phyloP scores from a whole-genome alignment of 2,113 vertebrate species.

The Cephalopterus ornatus region DNA sequence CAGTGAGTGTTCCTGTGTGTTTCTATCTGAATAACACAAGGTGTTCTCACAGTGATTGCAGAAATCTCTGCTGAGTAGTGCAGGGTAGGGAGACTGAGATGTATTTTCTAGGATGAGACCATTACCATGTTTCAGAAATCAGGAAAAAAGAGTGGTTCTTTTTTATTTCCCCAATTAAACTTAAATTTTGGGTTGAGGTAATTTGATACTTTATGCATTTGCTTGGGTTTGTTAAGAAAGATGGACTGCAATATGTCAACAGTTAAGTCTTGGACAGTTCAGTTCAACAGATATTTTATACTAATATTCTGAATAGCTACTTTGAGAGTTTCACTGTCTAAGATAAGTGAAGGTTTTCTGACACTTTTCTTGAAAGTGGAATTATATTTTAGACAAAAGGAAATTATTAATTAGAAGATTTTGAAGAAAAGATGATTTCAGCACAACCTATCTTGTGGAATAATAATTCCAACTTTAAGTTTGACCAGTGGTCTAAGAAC shows the following conservation, averaged over 20 bases:
- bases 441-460: neutral
- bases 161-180: neutral
- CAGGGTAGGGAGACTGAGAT: neutral
- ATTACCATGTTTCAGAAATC: neutral
- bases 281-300: neutral
- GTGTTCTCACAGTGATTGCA: neutral
- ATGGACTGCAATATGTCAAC: neutral
- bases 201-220: neutral
- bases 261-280: neutral
- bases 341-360: neutral
- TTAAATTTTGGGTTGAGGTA: neutral
- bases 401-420: neutral
- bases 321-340: neutral
- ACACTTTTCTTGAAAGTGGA: neutral
- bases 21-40: neutral
- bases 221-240: neutral
- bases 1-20: neutral
- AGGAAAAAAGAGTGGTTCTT: neutral
- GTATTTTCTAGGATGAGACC: neutral
- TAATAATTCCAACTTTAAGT: neutral
- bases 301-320: neutral
- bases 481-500: neutral
- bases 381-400: neutral
- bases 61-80: neutral
- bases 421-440: neutral